Conservation (phyloP, 2,797 vertebrate genomes). For the Etheostoma nigrum region DNA sequence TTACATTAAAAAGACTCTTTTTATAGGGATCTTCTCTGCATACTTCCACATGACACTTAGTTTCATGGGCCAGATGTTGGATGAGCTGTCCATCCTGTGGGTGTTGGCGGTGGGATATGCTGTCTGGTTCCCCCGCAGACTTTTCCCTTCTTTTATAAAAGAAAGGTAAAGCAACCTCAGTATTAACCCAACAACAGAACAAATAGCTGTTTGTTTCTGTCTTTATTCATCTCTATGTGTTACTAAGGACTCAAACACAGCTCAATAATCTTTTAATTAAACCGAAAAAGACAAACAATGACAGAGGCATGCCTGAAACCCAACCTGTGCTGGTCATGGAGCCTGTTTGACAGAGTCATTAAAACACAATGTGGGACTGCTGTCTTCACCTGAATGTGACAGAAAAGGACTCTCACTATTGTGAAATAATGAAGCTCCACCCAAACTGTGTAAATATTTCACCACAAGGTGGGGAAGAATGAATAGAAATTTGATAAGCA, state of each 20-base stretch:
- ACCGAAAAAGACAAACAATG: conserved; percentile 24
- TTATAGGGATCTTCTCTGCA: conserved; percentile 90
- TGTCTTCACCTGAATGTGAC: conserved; percentile 22
- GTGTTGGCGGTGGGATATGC: conserved; percentile 87
- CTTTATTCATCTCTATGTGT: conserved; percentile 6
- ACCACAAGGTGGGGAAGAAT: conserved; percentile 37
- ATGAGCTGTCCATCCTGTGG: conserved; percentile 97
- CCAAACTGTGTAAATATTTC: conserved; percentile 73
- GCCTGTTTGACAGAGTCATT: conserved; percentile 42
- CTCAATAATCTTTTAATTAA: conserved; percentile 32
- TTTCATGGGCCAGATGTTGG: conserved; percentile 94
- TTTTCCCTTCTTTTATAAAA: conserved; percentile 89
- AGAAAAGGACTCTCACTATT: conserved; percentile 24
- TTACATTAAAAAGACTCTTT: neutral
- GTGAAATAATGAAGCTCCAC: conserved; percentile 39
- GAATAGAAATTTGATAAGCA: conserved; percentile 52
- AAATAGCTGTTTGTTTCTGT: neutral
- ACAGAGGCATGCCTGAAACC: conserved; percentile 42
- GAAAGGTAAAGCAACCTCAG: conserved; percentile 84
- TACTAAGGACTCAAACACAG: conserved; percentile 13
- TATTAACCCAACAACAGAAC: neutral
- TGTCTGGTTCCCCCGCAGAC: conserved; percentile 90
- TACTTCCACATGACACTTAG: conserved; percentile 98
- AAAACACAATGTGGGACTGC: conserved; percentile 2
- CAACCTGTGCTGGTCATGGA: conserved; percentile 23